A percentile compares a stretch with the other conserved stretches of the same genome.
These are phyloP conservation scores for Elachura formosa DNA, from an alignment of 2,113 vertebrate species.

Conservation along the genomic window DNA sequence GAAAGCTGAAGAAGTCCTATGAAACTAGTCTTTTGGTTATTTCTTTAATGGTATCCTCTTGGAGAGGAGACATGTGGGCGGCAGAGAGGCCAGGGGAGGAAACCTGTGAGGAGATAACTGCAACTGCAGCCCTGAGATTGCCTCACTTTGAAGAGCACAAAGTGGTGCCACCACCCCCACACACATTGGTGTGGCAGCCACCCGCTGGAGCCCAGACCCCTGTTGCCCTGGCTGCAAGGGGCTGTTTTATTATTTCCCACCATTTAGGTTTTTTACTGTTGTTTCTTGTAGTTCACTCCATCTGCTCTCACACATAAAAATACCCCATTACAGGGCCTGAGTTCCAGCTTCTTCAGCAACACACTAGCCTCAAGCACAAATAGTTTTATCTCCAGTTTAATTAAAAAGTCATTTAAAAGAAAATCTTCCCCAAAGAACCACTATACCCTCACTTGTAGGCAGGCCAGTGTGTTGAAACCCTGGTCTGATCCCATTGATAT, in stretches of 20 bases:
- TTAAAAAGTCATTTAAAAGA: not conserved
- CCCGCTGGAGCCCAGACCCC: rapidly evolving
- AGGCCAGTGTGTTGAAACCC: not conserved
- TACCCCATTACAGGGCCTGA: not conserved
- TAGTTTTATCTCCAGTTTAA: not conserved
- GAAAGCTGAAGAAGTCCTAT: not conserved
- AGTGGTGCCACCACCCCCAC: not conserved
- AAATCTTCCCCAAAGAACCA: not conserved
- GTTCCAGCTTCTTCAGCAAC: not conserved
- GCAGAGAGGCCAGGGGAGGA: not conserved
- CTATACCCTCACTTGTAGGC: not conserved
- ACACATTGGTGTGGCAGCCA: not conserved
- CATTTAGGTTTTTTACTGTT: not conserved
- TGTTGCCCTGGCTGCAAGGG: not conserved
- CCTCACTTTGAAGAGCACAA: rapidly evolving
- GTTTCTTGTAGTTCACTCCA: not conserved
- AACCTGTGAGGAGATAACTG: not conserved
- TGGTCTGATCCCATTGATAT: not conserved
- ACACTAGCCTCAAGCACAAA: not conserved
- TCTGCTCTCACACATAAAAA: not conserved
- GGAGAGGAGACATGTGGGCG: rapidly evolving
- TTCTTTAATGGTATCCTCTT: not conserved
- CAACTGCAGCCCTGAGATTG: not conserved
- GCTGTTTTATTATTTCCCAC: not conserved
- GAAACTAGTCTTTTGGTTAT: not conserved